Evolutionary conservation across 2,797 vertebrate species (phyloP).

Genomic region (Manis crassicaudata): DNA sequence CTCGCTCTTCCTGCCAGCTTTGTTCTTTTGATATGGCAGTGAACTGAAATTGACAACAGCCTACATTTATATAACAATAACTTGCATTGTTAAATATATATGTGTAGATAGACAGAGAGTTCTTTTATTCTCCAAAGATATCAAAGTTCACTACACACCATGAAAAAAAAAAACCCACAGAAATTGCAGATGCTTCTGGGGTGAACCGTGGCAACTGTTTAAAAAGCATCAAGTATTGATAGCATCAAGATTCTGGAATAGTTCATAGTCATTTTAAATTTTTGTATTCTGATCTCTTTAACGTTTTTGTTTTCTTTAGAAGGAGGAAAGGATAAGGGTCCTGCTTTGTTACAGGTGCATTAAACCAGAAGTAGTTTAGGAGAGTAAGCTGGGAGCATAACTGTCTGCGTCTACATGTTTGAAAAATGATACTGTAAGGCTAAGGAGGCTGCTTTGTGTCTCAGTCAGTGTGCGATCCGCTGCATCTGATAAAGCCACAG

Average conservation of each 20-base stretch:
- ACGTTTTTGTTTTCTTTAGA: constrained; percentile 53
- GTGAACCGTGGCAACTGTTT: constrained; percentile 64
- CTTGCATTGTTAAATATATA: constrained; percentile 79
- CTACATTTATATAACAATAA: constrained; percentile 80
- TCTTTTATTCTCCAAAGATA: constrained; percentile 76
- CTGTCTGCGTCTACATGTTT: not conserved
- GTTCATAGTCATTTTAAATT: constrained; percentile 54
- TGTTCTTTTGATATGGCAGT: constrained; percentile 74
- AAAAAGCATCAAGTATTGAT: constrained; percentile 67
- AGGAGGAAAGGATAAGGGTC: constrained; percentile 49
- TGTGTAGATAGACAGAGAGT: constrained; percentile 72
- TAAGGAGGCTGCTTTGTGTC: not conserved
- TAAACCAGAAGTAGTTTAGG: not conserved
- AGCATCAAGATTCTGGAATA: constrained; percentile 50
- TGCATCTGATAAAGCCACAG: not conserved
- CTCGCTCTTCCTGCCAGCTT: constrained; percentile 70
- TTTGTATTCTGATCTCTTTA: constrained; percentile 51
- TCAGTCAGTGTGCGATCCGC: not conserved
- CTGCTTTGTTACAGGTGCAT: not conserved
- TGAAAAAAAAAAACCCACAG: constrained; percentile 5
- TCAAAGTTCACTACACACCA: constrained; percentile 70
- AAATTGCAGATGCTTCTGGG: constrained; percentile 67
- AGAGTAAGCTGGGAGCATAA: not conserved
- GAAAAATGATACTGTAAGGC: not conserved
- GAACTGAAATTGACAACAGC: constrained; percentile 78